Percentiles rank a stretch among this genome's conserved stretches.
Conservation (phyloP, 1,140 invertebrate species). For the Drosophila repleta region DNA sequence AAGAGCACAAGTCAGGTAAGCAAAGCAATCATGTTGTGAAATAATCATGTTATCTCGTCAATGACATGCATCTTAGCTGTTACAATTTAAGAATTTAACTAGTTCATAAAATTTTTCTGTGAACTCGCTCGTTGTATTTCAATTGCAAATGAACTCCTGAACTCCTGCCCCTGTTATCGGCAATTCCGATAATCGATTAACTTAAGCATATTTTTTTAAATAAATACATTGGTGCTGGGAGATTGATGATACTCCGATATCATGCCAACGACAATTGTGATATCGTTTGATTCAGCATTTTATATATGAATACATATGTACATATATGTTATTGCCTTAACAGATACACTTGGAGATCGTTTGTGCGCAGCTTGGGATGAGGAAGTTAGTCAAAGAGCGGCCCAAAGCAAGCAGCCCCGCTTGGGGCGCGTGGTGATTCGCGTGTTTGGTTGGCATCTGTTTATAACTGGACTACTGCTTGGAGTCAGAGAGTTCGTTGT, state of each 20-base stretch:
- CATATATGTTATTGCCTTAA: neutral
- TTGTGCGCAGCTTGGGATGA: conserved; percentile 65
- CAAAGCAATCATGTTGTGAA: neutral
- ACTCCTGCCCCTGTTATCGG: neutral
- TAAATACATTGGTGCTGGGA: no score
- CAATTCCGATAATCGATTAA: neutral
- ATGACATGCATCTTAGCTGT: neutral
- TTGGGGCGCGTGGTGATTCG: conserved; percentile 41
- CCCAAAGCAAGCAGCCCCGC: conserved; percentile 44
- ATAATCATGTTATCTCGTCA: neutral
- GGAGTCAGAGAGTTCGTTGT: conserved; percentile 42
- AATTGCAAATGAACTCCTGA: neutral
- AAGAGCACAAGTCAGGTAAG: conserved; percentile 85
- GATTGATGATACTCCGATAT: neutral
- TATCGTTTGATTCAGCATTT: no score
- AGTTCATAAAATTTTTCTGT: neutral
- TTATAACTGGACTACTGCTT: conserved; percentile 38
- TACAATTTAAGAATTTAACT: neutral
- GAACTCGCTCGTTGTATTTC: neutral
- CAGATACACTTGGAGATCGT: conserved; percentile 67
- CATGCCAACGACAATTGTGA: no score
- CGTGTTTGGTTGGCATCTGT: conserved; percentile 55
- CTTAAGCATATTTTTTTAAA: neutral
- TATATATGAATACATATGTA: no score
- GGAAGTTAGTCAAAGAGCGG: conserved; percentile 26